Evolutionary conservation across 2,888 invertebrate genomes (phyloP).

Genomic region (Rhagonycha fulva): DNA sequence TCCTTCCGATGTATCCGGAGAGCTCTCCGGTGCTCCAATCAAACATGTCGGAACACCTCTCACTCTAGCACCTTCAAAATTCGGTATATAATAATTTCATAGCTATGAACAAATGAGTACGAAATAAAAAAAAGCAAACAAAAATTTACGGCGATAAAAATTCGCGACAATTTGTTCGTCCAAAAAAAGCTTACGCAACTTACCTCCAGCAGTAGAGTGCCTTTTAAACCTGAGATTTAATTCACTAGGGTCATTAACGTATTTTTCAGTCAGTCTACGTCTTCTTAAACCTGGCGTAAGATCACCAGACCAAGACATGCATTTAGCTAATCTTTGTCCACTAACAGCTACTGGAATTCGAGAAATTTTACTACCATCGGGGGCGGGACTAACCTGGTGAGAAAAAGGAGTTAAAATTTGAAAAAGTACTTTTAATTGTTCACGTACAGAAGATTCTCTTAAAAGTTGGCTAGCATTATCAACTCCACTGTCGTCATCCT

Average conservation of each 20-base stretch:
- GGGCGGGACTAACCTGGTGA: slow-evolving; percentile 50
- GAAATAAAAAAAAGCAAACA: not conserved
- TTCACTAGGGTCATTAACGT: slow-evolving; percentile 83
- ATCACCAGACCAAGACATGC: slow-evolving; percentile 71
- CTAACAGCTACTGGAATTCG: slow-evolving; percentile 69
- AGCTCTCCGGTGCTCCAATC: slow-evolving; percentile 48
- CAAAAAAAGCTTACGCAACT: not conserved
- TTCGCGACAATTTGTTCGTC: not conserved
- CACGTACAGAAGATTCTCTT: slow-evolving; percentile 51
- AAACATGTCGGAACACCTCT: slow-evolving; percentile 54
- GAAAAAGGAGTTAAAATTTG: not conserved
- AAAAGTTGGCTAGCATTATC: slow-evolving; percentile 55
- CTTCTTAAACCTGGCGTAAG: slow-evolving; percentile 73
- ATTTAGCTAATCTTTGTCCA: slow-evolving; percentile 66
- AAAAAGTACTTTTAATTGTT: not conserved
- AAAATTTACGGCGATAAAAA: not conserved
- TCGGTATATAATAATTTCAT: slow-evolving; percentile 28
- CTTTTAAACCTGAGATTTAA: slow-evolving; percentile 80
- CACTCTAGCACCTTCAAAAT: slow-evolving; percentile 47
- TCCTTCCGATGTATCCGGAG: slow-evolving; percentile 50
- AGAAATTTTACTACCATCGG: slow-evolving; percentile 58
- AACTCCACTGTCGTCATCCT: slow-evolving; percentile 54
- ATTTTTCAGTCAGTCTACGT: slow-evolving; percentile 79
- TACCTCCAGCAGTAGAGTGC: slow-evolving; percentile 54
- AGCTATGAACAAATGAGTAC: slow-evolving; percentile 13